Evolutionary conservation across 2,113 vertebrate genomes (phyloP).

Genomic region (Corythoichthys haematopterus): DNA sequence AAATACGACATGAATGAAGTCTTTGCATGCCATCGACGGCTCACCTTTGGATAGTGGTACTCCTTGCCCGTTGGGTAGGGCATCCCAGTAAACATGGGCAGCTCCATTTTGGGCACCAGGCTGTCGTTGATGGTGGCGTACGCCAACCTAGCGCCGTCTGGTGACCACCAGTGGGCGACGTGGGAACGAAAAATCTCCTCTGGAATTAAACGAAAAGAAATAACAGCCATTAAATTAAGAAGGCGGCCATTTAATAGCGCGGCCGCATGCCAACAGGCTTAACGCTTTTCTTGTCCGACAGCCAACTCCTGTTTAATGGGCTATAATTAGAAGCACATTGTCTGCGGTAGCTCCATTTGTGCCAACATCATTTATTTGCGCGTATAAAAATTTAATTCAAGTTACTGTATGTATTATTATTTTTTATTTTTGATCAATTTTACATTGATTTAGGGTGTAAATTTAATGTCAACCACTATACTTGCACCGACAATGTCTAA

Average conservation of each 20-base stretch:
- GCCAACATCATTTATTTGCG: background rate
- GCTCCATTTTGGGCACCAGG: constrained; percentile 89
- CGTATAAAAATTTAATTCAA: background rate
- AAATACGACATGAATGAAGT: background rate
- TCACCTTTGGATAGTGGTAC: constrained; percentile 91
- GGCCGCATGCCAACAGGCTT: constrained; percentile 11
- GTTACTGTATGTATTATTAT: too few species aligned
- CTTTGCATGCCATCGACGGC: background rate
- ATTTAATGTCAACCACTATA: too few species aligned
- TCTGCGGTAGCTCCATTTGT: background rate
- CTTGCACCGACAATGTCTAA: too few species aligned
- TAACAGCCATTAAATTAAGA: constrained; percentile 5
- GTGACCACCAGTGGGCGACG: constrained; percentile 96
- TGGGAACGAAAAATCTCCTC: constrained; percentile 93
- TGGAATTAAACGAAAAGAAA: constrained; percentile 46
- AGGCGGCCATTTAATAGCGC: constrained; percentile 3
- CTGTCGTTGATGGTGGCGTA: constrained; percentile 94
- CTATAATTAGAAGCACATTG: background rate
- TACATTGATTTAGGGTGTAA: too few species aligned
- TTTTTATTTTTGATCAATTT: too few species aligned
- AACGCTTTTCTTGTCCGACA: background rate
- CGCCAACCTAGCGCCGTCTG: constrained; percentile 86
- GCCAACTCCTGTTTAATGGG: constrained; percentile 2
- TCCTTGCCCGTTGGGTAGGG: constrained; percentile 82
- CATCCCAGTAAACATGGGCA: constrained; percentile 83